Conservation (phyloP, 2,797 vertebrate species). For the Eulemur rubriventer region DNA sequence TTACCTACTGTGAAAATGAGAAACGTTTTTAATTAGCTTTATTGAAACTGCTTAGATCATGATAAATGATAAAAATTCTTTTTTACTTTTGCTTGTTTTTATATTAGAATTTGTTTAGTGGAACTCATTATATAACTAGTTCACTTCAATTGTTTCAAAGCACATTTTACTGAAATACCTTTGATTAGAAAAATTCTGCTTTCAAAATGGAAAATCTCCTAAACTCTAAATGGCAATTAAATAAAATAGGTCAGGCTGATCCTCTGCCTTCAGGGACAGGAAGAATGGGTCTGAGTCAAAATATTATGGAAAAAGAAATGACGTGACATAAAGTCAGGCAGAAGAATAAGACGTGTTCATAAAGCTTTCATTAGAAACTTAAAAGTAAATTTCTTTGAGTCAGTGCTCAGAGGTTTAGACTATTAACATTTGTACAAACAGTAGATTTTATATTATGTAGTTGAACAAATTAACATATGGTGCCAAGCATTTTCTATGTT, state of each 20-base stretch:
- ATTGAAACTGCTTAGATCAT: conserved; percentile 67
- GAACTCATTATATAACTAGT: background rate
- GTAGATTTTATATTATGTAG: background rate
- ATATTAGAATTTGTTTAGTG: conserved; percentile 46
- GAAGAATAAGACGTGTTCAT: background rate
- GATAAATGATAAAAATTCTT: conserved; percentile 16
- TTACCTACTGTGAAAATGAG: conserved; percentile 70
- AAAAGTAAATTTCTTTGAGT: conserved; percentile 9
- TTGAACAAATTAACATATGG: background rate
- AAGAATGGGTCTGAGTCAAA: conserved; percentile 11
- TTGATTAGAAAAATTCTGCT: conserved; percentile 12
- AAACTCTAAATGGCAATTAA: conserved; percentile 60
- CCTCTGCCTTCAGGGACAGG: conserved; percentile 10
- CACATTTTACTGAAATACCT: background rate
- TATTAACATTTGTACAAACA: background rate
- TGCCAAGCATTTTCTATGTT: background rate
- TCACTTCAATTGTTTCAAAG: background rate
- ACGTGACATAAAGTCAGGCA: background rate
- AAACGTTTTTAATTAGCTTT: conserved; percentile 77
- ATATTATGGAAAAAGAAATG: conserved; percentile 1
- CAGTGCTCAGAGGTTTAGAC: background rate
- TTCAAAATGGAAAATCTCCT: conserved; percentile 27
- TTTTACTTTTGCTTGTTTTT: conserved; percentile 26
- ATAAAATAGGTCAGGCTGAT: conserved; percentile 66
- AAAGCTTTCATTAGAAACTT: background rate